These are phyloP conservation scores for Heliconius erato DNA, from an alignment of 2,888 invertebrate genomes.

Conservation along the genomic window DNA sequence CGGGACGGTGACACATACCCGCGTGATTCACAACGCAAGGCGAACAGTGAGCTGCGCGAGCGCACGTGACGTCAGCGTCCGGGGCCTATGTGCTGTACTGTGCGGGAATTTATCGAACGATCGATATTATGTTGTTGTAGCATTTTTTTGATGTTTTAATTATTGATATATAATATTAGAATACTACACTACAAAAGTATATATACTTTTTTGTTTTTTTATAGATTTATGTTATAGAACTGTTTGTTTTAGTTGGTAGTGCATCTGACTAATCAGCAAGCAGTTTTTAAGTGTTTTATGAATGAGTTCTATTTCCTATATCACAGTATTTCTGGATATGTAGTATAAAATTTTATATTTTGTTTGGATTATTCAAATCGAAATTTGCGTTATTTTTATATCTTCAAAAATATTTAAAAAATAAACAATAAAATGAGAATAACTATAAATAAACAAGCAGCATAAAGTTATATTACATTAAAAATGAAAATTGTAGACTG, in stretches of 20 bases:
- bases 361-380: neutral
- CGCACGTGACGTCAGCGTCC: slow-evolving; percentile 82
- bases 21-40: slow-evolving; percentile 72
- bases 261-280: no score
- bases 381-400: neutral
- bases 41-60: slow-evolving; percentile 72
- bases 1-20: slow-evolving; percentile 75
- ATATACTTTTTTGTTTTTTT: no score
- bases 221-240: no score
- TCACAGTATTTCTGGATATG: neutral
- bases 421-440: neutral
- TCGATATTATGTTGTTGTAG: neutral
- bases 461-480: neutral
- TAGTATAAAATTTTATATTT: neutral
- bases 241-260: no score
- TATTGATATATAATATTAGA: no score
- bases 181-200: no score
- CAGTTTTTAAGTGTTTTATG: no score
- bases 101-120: slow-evolving; percentile 51
- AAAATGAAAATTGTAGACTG: neutral
- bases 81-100: slow-evolving; percentile 63
- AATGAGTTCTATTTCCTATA: neutral
- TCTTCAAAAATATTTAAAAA: neutral
- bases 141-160: neutral
- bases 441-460: neutral